phyloP scores from a whole-genome alignment of 2,113 vertebrate species.

The Seriola quinqueradiata region DNA sequence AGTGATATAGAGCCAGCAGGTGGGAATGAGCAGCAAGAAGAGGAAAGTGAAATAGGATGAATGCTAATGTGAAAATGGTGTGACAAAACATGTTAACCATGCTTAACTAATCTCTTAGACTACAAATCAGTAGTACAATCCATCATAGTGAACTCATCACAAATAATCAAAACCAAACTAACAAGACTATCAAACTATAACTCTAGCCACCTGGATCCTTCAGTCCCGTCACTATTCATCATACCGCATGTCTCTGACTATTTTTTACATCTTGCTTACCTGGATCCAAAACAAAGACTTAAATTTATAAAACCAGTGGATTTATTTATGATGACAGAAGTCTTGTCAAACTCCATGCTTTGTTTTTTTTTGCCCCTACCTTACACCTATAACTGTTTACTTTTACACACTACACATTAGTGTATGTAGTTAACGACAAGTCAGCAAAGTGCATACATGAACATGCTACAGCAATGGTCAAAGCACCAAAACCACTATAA shows the following conservation, averaged over 20 bases:
- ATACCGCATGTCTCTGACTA: not conserved
- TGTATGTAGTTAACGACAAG: not conserved
- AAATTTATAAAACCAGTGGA: not conserved
- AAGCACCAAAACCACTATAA: not conserved
- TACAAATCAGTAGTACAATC: slow-evolving; percentile 41
- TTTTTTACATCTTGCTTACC: not conserved
- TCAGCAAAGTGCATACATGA: no score
- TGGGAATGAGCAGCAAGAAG: slow-evolving; percentile 46
- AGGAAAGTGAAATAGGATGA: slow-evolving; percentile 48
- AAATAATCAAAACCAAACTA: slow-evolving; percentile 2
- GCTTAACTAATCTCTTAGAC: slow-evolving; percentile 40
- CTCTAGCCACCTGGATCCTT: not conserved
- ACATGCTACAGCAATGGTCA: not conserved
- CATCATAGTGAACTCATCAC: slow-evolving; percentile 33
- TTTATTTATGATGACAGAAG: not conserved
- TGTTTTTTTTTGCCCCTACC: not conserved
- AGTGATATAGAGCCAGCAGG: slow-evolving; percentile 80
- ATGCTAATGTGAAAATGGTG: slow-evolving; percentile 33
- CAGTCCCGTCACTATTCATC: not conserved
- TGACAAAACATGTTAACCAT: slow-evolving; percentile 39
- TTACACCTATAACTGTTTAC: not conserved
- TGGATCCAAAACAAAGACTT: not conserved
- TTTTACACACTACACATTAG: no score
- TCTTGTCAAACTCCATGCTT: not conserved
- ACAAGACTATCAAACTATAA: not conserved